Conservation (phyloP, 1,140 invertebrate genomes). For the Trichonephila clavata region DNA sequence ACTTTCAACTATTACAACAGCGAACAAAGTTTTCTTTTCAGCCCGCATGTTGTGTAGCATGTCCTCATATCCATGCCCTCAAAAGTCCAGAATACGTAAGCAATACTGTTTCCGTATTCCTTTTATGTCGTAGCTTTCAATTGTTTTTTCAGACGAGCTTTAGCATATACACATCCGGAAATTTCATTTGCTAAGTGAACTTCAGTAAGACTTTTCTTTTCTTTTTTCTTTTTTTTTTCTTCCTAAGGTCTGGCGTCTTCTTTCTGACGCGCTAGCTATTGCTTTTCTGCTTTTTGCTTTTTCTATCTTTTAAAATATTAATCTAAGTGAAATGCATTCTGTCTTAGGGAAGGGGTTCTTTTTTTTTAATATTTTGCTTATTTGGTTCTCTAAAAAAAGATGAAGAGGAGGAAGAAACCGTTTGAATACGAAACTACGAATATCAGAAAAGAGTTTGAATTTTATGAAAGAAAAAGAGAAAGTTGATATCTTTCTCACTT, state of each 20-base stretch:
- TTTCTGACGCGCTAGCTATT: not conserved
- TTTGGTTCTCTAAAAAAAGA: not conserved
- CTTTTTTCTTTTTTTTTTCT: not conserved
- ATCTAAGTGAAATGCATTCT: slow-evolving; percentile 38
- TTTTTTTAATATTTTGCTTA: not conserved
- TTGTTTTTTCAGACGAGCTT: not conserved
- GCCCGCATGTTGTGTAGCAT: too few species aligned
- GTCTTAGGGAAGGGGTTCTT: not conserved
- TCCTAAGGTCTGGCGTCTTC: not conserved
- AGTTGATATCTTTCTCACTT: not conserved
- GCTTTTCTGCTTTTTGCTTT: not conserved
- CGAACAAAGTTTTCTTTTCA: not conserved
- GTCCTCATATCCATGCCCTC: not conserved
- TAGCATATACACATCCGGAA: not conserved
- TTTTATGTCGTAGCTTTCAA: not conserved
- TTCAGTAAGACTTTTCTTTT: slow-evolving; percentile 1
- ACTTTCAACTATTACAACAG: not conserved
- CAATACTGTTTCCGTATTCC: slow-evolving; percentile 10
- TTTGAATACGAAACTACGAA: not conserved
- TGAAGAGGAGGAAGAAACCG: not conserved
- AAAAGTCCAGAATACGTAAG: not conserved
- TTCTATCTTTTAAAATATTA: slow-evolving; percentile 29
- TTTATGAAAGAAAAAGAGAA: not conserved
- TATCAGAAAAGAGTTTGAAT: not conserved
- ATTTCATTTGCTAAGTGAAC: slow-evolving; percentile 57